phyloP scores from a whole-genome alignment of 2,113 vertebrate species.

The Ceratotherium simum region DNA sequence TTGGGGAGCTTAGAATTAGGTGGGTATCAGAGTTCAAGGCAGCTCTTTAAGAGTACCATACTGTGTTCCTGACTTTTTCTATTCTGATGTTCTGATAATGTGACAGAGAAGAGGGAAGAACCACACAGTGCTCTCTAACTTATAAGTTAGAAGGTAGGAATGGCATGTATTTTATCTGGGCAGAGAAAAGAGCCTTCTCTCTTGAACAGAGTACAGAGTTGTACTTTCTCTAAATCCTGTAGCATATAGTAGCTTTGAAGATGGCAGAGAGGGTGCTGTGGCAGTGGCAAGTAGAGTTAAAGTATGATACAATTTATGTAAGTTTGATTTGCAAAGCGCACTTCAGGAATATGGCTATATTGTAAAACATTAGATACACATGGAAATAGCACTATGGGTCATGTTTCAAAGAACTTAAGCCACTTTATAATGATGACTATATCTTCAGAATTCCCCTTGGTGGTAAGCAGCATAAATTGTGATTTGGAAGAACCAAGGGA shows the following conservation, averaged over 20 bases:
- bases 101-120: background rate
- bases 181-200: background rate
- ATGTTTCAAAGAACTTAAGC: background rate
- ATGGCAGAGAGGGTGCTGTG: background rate
- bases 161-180: background rate
- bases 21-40: background rate
- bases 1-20: background rate
- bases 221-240: background rate
- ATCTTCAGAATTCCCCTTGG: background rate
- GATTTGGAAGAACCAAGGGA: background rate
- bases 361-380: background rate
- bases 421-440: background rate
- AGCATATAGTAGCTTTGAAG: background rate
- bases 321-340: background rate
- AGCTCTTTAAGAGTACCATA: background rate
- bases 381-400: background rate
- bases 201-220: background rate
- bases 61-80: background rate
- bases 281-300: background rate
- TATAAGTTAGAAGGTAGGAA: background rate
- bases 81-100: background rate
- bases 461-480: background rate
- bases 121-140: background rate
- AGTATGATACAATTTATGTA: slow-evolving; percentile 30
- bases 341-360: background rate